Percentiles rank a stretch among this genome's conserved stretches.
phyloP scores from a whole-genome alignment of 2,888 invertebrate genomes.

The Timema cristinae region DNA sequence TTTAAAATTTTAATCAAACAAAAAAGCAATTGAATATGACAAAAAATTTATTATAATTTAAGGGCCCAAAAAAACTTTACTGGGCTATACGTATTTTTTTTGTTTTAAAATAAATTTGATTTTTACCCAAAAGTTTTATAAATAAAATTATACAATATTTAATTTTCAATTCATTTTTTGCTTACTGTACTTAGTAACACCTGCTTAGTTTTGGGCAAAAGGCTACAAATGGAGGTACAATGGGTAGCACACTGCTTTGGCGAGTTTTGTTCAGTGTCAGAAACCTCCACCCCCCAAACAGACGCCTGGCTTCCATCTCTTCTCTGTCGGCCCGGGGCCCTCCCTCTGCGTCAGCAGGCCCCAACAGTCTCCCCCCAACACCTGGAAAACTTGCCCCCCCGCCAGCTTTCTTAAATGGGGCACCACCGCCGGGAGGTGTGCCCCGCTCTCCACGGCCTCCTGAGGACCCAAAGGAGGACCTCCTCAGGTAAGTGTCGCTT shows the following conservation, averaged over 20 bases:
- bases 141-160: background rate
- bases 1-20: too few relatives aligned
- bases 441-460: conserved; percentile 26
- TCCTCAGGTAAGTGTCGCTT: conserved; percentile 65
- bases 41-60: too few relatives aligned
- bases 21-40: too few relatives aligned
- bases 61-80: too few relatives aligned
- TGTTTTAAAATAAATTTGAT: background rate
- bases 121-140: background rate
- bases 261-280: conserved; percentile 47
- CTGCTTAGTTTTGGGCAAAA: conserved; percentile 21
- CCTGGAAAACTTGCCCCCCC: conserved; percentile 66
- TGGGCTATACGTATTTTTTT: background rate
- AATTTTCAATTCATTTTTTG: background rate
- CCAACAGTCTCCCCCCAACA: conserved; percentile 41
- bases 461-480: conserved; percentile 8
- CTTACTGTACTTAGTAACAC: background rate
- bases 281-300: conserved; percentile 80
- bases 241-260: conserved; percentile 47
- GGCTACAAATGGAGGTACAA: conserved; percentile 29
- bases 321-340: conserved; percentile 31
- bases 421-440: conserved; percentile 33
- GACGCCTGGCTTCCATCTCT: conserved; percentile 69
- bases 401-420: conserved; percentile 70
- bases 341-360: conserved; percentile 37